These are phyloP conservation scores for Drosophila siamana DNA, from an alignment of 2,888 invertebrate genomes.

Conservation along the genomic window DNA sequence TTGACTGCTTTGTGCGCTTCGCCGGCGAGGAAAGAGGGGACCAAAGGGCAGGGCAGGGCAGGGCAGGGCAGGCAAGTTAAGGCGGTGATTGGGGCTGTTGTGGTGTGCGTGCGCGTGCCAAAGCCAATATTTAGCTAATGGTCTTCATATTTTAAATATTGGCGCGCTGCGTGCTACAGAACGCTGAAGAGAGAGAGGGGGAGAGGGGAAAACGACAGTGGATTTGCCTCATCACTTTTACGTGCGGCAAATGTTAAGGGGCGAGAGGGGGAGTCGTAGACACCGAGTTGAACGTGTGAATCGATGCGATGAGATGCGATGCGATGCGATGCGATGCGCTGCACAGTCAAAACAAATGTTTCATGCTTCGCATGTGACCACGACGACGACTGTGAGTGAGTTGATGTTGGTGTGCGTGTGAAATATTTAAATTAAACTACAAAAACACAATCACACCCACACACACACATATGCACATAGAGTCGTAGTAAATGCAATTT, in stretches of 20 bases:
- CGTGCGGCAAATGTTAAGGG: conserved; percentile 10
- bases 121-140: conserved; percentile 81
- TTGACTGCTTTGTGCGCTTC: conserved; percentile 70
- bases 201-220: neutral
- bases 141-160: conserved; percentile 81
- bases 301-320: conserved; percentile 30
- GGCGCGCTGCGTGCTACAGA: conserved; percentile 47
- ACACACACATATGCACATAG: conserved; percentile 7
- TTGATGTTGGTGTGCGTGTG: conserved; percentile 44
- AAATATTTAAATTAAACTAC: conserved; percentile 74
- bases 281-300: conserved; percentile 45
- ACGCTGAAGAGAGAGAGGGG: no score
- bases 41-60: neutral
- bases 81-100: conserved; percentile 22
- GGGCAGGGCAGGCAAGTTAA: neutral
- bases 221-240: conserved; percentile 15
- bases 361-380: neutral
- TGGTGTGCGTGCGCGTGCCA: conserved; percentile 74
- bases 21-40: neutral
- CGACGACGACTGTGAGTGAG: neutral
- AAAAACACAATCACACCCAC: conserved; percentile 13
- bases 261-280: neutral
- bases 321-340: conserved; percentile 29
- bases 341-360: conserved; percentile 47
- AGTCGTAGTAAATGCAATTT: conserved; percentile 67